Conservation (phyloP, 1,140 invertebrate species). For the Aphaenogaster floridana region DNA sequence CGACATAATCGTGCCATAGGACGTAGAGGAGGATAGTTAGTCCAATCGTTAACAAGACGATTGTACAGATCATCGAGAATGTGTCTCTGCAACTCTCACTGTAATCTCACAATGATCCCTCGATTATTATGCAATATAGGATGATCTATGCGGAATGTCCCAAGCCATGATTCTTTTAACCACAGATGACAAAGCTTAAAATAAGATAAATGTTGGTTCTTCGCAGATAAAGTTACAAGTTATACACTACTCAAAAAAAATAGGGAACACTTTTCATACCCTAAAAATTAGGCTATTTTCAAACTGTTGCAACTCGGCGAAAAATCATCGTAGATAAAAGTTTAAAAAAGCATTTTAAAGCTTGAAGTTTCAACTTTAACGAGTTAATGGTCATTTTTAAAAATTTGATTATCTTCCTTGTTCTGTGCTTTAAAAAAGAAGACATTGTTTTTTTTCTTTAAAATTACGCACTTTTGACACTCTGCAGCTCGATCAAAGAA, state of each 20-base stretch:
- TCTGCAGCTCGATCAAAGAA: too few species aligned
- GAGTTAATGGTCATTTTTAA: too few species aligned
- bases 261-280: too few species aligned
- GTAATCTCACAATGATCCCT: slow-evolving; percentile 1
- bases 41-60: not conserved
- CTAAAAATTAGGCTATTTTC: not conserved
- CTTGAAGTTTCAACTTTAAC: too few species aligned
- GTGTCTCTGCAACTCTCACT: not conserved
- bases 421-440: too few species aligned
- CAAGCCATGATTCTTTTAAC: not conserved
- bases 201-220: not conserved
- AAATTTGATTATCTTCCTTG: too few species aligned
- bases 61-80: not conserved
- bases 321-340: too few species aligned
- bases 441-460: too few species aligned
- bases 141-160: not conserved
- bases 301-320: too few species aligned
- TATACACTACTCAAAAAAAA: not conserved
- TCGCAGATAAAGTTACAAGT: not conserved
- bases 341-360: too few species aligned
- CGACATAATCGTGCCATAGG: slow-evolving; percentile 53
- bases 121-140: slow-evolving; percentile 12
- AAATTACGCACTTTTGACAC: too few species aligned
- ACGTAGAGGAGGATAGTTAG: slow-evolving; percentile 5
- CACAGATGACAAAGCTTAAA: not conserved